Percentiles rank a stretch among this genome's conserved stretches.
Evolutionary conservation across 2,113 vertebrate species (phyloP).

Genomic region (Acanthisitta chloris): DNA sequence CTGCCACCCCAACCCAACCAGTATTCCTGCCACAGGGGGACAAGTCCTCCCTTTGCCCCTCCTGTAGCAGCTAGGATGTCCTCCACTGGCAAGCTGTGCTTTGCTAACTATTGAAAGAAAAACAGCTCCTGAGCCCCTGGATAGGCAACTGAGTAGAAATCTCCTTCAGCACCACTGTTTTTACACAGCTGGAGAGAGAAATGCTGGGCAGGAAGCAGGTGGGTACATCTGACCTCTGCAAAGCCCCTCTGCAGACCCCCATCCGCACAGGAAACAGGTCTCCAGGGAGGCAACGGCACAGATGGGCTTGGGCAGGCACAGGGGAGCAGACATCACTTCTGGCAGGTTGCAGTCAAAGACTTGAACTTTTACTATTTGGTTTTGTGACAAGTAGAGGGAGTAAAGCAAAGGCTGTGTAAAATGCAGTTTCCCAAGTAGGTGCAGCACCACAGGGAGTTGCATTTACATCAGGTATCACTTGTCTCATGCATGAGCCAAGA

Average conservation of each 20-base stretch:
- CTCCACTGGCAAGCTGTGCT: not conserved
- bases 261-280: rapidly evolving
- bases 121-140: rapidly evolving
- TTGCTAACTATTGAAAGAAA: not conserved
- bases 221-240: not conserved
- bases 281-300: not conserved
- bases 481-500: not conserved
- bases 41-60: not conserved
- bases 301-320: rapidly evolving
- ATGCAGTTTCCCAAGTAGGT: not conserved
- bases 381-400: not conserved
- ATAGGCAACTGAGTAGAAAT: not conserved
- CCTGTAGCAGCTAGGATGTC: not conserved
- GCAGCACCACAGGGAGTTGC: not conserved
- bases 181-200: not conserved
- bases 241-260: not conserved
- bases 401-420: not conserved
- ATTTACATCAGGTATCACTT: not conserved
- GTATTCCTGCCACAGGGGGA: not conserved
- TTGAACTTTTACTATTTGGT: not conserved
- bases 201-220: not conserved
- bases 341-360: not conserved
- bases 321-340: not conserved
- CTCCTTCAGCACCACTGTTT: not conserved
- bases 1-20: not conserved